A percentile compares a stretch with the other conserved stretches of the same genome.
phyloP scores from a whole-genome alignment of 2,113 vertebrate species.

The Colistium nudipinnis region DNA sequence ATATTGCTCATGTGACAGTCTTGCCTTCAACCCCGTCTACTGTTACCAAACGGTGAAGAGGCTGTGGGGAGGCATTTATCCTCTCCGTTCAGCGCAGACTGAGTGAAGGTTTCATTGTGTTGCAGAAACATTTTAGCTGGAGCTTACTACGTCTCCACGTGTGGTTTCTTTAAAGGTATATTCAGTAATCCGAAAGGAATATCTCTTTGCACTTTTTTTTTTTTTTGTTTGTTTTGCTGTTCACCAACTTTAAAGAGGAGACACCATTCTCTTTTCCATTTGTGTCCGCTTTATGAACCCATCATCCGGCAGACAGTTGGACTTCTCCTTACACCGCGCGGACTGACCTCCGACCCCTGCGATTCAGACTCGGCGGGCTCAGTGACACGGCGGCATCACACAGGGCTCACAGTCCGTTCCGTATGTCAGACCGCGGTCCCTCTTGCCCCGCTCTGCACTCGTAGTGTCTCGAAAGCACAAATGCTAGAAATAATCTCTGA shows the following conservation, averaged over 20 bases:
- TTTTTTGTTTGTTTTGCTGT: not conserved
- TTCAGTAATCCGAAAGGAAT: not conserved
- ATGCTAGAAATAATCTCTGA: slow-evolving; percentile 47
- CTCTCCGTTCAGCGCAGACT: slow-evolving; percentile 11
- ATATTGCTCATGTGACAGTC: slow-evolving; percentile 46
- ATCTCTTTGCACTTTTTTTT: slow-evolving; percentile 1
- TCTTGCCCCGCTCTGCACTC: slow-evolving; percentile 16
- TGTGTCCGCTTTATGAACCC: not conserved
- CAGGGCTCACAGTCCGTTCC: slow-evolving; percentile 40
- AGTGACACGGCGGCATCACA: slow-evolving; percentile 40
- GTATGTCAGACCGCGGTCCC: slow-evolving; percentile 21
- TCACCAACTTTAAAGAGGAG: not conserved
- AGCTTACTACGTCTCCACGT: slow-evolving; percentile 10
- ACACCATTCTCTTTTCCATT: not conserved
- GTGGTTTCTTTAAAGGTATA: not conserved
- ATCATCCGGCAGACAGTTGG: not conserved
- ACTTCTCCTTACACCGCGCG: slow-evolving; percentile 1
- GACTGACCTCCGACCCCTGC: slow-evolving; percentile 1
- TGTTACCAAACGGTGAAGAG: slow-evolving; percentile 52
- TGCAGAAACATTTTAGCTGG: slow-evolving; percentile 15
- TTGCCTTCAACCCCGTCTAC: slow-evolving; percentile 48
- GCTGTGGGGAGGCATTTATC: slow-evolving; percentile 29
- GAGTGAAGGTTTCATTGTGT: slow-evolving; percentile 16
- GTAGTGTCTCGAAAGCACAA: slow-evolving; percentile 35
- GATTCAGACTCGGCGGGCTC: slow-evolving; percentile 5